Percentiles rank a stretch among this genome's conserved stretches.
phyloP scores from a whole-genome alignment of 2,888 invertebrate species.

The Candidula unifasciata region DNA sequence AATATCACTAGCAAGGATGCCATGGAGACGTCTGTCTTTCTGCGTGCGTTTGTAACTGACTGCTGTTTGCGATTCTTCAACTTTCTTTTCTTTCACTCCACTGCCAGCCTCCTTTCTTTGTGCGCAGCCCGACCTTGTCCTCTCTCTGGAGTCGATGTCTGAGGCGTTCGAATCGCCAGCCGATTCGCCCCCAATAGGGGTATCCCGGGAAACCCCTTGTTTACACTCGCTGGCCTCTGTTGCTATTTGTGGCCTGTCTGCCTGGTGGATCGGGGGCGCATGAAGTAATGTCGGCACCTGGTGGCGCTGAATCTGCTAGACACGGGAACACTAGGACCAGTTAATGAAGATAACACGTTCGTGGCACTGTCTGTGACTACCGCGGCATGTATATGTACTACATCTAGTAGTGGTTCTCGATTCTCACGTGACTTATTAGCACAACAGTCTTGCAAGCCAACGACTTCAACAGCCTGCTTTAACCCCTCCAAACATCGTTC shows the following conservation, averaged over 20 bases:
- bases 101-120: conserved; percentile 5
- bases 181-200: not conserved
- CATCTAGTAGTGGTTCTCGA: not conserved
- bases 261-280: not conserved
- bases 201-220: not conserved
- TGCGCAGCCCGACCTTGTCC: not conserved
- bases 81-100: not conserved
- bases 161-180: conserved; percentile 12
- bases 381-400: too few relatives aligned
- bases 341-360: too few relatives aligned
- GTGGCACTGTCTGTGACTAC: too few relatives aligned
- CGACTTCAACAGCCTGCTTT: too few relatives aligned
- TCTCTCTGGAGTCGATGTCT: not conserved
- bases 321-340: too few relatives aligned
- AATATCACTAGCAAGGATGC: not conserved
- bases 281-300: not conserved
- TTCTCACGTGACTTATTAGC: not conserved
- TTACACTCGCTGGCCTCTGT: not conserved
- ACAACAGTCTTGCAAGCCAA: not conserved
- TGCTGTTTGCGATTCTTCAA: not conserved
- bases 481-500: not conserved
- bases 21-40: not conserved
- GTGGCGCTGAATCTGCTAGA: too few relatives aligned
- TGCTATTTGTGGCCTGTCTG: not conserved
- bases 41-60: not conserved